phyloP scores from a whole-genome alignment of 2,888 invertebrate genomes.

The Thymelicus acteon region DNA sequence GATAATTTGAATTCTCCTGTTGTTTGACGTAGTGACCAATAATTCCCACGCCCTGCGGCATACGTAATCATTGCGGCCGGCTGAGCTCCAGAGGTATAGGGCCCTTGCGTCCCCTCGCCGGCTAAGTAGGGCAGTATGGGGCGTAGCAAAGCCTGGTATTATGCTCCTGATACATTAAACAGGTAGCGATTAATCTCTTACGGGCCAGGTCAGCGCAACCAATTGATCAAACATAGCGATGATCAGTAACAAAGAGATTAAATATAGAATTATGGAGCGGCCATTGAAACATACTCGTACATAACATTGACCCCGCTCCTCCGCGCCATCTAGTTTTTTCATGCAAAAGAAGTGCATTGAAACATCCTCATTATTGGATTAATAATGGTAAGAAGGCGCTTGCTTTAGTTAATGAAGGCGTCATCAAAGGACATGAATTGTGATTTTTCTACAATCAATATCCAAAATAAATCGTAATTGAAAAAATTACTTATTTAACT shows the following conservation, averaged over 20 bases:
- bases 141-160: conserved; percentile 43
- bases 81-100: conserved; percentile 41
- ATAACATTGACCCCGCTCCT: neutral
- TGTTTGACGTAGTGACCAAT: neutral
- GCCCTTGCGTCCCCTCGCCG: conserved; percentile 39
- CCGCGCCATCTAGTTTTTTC: neutral
- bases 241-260: neutral
- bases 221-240: neutral
- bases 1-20: too few species aligned
- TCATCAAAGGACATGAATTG: too few species aligned
- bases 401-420: too few species aligned
- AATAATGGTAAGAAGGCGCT: too few species aligned
- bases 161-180: conserved; percentile 41
- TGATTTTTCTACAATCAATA: too few species aligned
- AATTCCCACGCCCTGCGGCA: conserved; percentile 23
- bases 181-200: conserved; percentile 28
- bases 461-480: too few species aligned
- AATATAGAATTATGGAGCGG: neutral
- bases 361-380: too few species aligned
- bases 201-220: neutral
- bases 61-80: conserved; percentile 44
- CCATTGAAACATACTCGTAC: neutral
- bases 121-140: conserved; percentile 46
- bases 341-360: too few species aligned
- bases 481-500: too few species aligned